phyloP scores from a whole-genome alignment of 1,140 invertebrate species.

The Sitobion miscanthi region DNA sequence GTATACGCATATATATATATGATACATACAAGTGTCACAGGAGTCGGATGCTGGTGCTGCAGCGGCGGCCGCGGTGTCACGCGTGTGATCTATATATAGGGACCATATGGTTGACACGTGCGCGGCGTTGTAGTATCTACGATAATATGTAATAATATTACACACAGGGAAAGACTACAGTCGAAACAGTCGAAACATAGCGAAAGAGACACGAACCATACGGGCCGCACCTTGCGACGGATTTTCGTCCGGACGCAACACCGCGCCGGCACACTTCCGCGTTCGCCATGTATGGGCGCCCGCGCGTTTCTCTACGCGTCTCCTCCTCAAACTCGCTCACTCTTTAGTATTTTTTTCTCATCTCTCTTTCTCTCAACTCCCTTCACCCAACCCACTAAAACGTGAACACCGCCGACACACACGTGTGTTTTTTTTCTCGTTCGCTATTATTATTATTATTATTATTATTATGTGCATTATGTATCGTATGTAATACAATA shows the following conservation, averaged over 20 bases:
- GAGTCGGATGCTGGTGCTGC: neutral
- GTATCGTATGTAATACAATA: too few relatives aligned
- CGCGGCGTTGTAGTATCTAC: neutral
- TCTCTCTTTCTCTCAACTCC: neutral
- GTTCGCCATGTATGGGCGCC: neutral
- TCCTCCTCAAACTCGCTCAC: neutral
- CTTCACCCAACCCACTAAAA: neutral
- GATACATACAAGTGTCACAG: neutral
- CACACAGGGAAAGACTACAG: neutral
- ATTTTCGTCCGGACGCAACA: slow-evolving; percentile 3
- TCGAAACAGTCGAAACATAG: neutral
- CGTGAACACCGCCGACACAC: neutral
- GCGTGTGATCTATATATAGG: slow-evolving; percentile 41
- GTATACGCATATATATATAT: neutral
- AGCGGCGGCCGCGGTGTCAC: neutral
- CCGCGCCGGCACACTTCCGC: slow-evolving; percentile 30
- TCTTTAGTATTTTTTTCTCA: neutral
- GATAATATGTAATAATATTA: neutral
- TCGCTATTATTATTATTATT: neutral
- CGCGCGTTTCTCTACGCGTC: neutral
- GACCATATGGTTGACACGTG: slow-evolving; percentile 45
- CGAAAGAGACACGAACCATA: neutral
- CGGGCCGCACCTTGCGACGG: slow-evolving; percentile 32
- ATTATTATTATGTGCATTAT: neutral
- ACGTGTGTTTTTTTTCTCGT: neutral